Percentiles rank a stretch among this genome's conserved stretches.
phyloP scores from a whole-genome alignment of 1,140 invertebrate species.

The Philotrypesis tridentata region DNA sequence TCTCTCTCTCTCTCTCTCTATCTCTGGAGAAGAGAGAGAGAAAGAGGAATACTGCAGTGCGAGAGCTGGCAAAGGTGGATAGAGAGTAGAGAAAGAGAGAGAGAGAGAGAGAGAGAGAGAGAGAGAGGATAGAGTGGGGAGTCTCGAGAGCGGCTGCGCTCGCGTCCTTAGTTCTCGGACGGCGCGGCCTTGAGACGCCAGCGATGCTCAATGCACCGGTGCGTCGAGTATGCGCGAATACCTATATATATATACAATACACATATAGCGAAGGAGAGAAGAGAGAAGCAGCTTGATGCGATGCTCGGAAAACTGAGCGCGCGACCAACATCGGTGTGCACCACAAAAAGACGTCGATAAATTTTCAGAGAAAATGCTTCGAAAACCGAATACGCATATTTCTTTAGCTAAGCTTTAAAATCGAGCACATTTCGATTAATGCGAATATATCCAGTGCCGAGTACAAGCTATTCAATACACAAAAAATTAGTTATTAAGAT shows the following conservation, averaged over 20 bases:
- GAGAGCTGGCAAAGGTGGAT: background rate
- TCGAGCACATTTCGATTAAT: too few species aligned
- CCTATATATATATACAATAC: too few species aligned
- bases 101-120: background rate
- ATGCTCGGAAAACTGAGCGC: background rate
- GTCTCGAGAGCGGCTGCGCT: slow-evolving; percentile 42
- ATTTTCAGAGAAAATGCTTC: too few species aligned
- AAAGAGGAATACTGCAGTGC: too few species aligned
- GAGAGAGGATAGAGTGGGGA: slow-evolving; percentile 52
- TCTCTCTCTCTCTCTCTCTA: too few species aligned
- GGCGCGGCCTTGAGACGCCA: slow-evolving; percentile 59
- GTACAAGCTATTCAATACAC: background rate
- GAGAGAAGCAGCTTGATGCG: background rate
- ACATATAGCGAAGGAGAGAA: background rate
- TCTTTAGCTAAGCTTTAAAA: too few species aligned
- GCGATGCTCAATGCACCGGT: slow-evolving; percentile 58
- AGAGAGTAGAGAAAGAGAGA: background rate
- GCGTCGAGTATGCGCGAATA: slow-evolving; percentile 2
- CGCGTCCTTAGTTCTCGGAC: slow-evolving; percentile 56
- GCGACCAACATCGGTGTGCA: too few species aligned
- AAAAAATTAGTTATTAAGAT: slow-evolving; percentile 35
- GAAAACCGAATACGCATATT: too few species aligned
- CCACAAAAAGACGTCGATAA: too few species aligned
- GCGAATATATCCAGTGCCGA: background rate
- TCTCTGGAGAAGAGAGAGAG: too few species aligned